These are phyloP conservation scores for Andrena flavipes DNA, from an alignment of 2,888 invertebrate species.

Conservation along the genomic window DNA sequence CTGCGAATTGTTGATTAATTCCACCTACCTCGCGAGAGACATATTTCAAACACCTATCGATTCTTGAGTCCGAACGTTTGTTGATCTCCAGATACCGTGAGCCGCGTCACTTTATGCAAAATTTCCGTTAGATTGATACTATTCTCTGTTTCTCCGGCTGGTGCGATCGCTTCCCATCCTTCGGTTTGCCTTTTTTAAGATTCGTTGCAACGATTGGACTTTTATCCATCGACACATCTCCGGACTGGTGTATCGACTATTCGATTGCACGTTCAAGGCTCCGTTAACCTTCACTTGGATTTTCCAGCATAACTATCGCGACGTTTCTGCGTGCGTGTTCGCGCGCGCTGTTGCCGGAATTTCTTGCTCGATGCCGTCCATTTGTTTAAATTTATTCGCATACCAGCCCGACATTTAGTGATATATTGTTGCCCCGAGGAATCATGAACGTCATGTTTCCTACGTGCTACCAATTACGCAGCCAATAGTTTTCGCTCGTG, in stretches of 20 bases:
- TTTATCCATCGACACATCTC: slow-evolving; percentile 35
- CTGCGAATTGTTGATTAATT: slow-evolving; percentile 27
- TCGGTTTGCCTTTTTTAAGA: background rate
- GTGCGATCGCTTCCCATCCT: background rate
- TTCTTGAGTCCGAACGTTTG: slow-evolving; percentile 9
- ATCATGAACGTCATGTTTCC: background rate
- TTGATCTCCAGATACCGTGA: slow-evolving; percentile 27
- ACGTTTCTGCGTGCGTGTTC: background rate
- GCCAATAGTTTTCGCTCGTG: background rate
- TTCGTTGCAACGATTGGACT: slow-evolving; percentile 6
- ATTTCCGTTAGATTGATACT: slow-evolving; percentile 37
- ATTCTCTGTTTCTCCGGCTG: background rate
- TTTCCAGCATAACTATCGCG: background rate
- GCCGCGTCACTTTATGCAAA: slow-evolving; percentile 35
- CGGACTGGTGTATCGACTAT: slow-evolving; percentile 31
- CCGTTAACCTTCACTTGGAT: slow-evolving; percentile 45
- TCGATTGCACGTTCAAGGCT: slow-evolving; percentile 48
- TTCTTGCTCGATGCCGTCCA: background rate
- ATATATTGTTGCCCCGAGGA: background rate
- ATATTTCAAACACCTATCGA: slow-evolving; percentile 23
- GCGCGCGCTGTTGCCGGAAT: slow-evolving; percentile 3
- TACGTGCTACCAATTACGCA: background rate
- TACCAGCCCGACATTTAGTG: background rate
- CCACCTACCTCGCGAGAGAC: slow-evolving; percentile 13
- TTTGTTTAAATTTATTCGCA: background rate